These are phyloP conservation scores for Hydropotes inermis DNA, from an alignment of 2,113 vertebrate genomes.

Conservation along the genomic window DNA sequence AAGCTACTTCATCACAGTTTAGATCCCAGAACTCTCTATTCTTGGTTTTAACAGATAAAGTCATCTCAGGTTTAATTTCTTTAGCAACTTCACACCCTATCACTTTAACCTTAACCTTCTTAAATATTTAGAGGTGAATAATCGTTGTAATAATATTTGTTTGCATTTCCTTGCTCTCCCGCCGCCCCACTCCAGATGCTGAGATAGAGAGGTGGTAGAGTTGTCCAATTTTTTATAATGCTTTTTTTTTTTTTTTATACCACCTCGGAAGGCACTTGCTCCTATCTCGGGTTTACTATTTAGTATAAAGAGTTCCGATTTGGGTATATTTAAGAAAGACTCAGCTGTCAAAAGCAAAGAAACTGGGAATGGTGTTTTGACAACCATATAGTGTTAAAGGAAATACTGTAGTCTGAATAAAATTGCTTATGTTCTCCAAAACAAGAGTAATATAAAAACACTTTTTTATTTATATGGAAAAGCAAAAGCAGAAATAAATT, in stretches of 20 bases:
- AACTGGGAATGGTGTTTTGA: conserved; percentile 88
- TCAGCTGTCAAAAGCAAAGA: conserved; percentile 88
- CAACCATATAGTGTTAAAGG: conserved; percentile 85
- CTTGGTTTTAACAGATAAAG: conserved; percentile 54
- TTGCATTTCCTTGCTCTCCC: not conserved
- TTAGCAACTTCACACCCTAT: not conserved
- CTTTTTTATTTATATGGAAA: conserved; percentile 85
- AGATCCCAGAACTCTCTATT: conserved; percentile 5
- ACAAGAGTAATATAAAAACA: conserved; percentile 85
- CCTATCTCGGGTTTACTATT: conserved; percentile 82
- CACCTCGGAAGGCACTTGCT: conserved; percentile 75
- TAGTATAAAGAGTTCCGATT: conserved; percentile 85
- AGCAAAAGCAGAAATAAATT: conserved; percentile 80
- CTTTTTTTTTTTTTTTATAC: conserved; percentile 59
- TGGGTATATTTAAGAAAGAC: conserved; percentile 87
- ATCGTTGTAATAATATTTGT: conserved; percentile 49
- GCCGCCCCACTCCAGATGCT: not conserved
- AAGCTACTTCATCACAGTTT: conserved; percentile 53
- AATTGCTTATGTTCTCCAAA: conserved; percentile 86
- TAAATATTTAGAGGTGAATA: conserved; percentile 26
- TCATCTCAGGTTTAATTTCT: not conserved
- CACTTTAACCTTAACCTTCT: conserved; percentile 26
- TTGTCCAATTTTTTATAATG: conserved; percentile 57
- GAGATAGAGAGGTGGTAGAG: conserved; percentile 29
- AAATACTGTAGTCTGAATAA: conserved; percentile 87